A percentile compares a stretch with the other conserved stretches of the same genome.
phyloP scores from a whole-genome alignment of 2,797 vertebrate species.

The Cynopterus sphinx region DNA sequence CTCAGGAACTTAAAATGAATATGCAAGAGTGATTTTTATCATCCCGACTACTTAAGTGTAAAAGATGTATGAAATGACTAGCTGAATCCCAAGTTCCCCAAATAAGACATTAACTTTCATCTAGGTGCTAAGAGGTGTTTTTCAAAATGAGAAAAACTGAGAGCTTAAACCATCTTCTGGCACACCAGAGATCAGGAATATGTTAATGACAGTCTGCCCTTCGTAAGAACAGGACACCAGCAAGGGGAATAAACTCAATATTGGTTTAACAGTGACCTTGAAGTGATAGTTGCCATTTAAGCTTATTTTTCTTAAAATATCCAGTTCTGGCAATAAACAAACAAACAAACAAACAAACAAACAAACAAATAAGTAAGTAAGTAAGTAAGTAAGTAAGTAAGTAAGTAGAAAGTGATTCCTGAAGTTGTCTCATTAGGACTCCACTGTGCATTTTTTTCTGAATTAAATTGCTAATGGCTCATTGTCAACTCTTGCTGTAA shows the following conservation, averaged over 20 bases:
- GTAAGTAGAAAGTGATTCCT: not conserved
- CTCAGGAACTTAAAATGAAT: not conserved
- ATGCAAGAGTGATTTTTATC: slow-evolving; percentile 1
- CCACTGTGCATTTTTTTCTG: not conserved
- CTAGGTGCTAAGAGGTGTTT: not conserved
- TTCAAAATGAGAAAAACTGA: slow-evolving; percentile 29
- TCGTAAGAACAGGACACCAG: not conserved
- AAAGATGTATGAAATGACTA: not conserved
- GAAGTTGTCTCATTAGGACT: not conserved
- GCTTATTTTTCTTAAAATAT: not conserved
- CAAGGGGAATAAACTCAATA: not conserved
- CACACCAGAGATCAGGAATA: not conserved
- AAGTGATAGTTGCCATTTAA: not conserved
- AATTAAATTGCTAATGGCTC: not conserved
- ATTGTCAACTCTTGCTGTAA: not conserved
- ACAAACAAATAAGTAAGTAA: too few relatives aligned
- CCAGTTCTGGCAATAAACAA: not conserved
- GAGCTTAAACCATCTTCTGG: not conserved
- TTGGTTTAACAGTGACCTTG: not conserved
- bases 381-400: too few relatives aligned
- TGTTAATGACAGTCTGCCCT: not conserved
- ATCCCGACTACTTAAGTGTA: not conserved
- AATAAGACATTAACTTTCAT: slow-evolving; percentile 35
- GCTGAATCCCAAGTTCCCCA: not conserved
- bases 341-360: too few relatives aligned